phyloP scores from a whole-genome alignment of 2,888 invertebrate genomes.

The Isoperla grammatica region DNA sequence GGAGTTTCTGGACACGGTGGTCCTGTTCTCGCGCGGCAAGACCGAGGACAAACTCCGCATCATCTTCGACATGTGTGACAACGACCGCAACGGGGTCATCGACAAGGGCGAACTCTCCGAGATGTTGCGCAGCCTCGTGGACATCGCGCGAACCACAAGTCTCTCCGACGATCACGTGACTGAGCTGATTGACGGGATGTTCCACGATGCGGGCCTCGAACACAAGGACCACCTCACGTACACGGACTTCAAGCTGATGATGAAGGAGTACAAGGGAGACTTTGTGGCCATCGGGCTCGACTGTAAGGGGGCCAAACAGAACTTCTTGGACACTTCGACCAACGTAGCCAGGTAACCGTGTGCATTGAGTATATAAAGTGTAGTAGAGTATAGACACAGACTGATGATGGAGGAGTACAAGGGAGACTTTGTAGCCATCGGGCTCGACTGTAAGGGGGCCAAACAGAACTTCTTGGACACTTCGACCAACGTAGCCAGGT shows the following conservation, averaged over 20 bases:
- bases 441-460: too few relatives aligned
- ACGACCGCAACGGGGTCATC: slow-evolving; percentile 88
- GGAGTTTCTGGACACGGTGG: slow-evolving; percentile 92
- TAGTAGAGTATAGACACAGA: too few relatives aligned
- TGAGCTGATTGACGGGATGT: slow-evolving; percentile 91
- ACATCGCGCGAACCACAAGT: slow-evolving; percentile 88
- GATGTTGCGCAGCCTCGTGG: slow-evolving; percentile 87
- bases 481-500: too few relatives aligned
- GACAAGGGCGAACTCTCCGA: slow-evolving; percentile 90
- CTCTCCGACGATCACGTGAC: slow-evolving; percentile 86
- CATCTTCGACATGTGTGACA: slow-evolving; percentile 97
- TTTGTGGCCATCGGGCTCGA: slow-evolving; percentile 92
- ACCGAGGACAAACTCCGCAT: slow-evolving; percentile 90
- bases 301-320: slow-evolving; percentile 92
- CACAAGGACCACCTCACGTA: slow-evolving; percentile 87
- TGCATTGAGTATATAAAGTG: too few relatives aligned
- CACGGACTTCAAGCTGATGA: slow-evolving; percentile 89
- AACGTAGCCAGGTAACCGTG: slow-evolving; percentile 69
- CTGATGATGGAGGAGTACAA: too few relatives aligned
- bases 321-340: slow-evolving; percentile 89
- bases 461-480: too few relatives aligned
- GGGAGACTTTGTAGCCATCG: too few relatives aligned
- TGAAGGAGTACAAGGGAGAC: slow-evolving; percentile 94
- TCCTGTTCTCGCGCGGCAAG: slow-evolving; percentile 84
- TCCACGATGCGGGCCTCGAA: slow-evolving; percentile 85